These are phyloP conservation scores for Montipora efflorescens DNA, from an alignment of 64 coral and sea anemone genomes.

Conservation along the genomic window DNA sequence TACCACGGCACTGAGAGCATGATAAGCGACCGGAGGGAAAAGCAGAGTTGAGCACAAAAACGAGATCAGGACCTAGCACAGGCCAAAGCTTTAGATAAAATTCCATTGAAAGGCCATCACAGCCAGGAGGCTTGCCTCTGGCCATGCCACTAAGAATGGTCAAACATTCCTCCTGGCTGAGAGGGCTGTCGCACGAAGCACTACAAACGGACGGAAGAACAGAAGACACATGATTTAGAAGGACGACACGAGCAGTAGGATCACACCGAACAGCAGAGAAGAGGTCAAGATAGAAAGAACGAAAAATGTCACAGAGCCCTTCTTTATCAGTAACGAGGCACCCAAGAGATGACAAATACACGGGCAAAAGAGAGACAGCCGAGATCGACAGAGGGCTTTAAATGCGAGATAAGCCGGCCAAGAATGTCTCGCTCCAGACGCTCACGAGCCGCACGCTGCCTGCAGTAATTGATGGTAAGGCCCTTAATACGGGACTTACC, in stretches of 20 bases:
- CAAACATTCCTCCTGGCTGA: not conserved
- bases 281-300: not conserved
- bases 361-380: too few species aligned
- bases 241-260: not conserved
- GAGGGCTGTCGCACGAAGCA: conserved; percentile 1
- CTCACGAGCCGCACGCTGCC: too few species aligned
- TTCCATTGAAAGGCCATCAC: conserved; percentile 43
- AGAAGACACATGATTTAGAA: not conserved
- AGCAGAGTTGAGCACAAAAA: conserved; percentile 35
- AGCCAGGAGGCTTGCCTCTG: not conserved
- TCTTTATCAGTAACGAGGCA: not conserved
- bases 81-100: conserved; percentile 51
- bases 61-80: not conserved
- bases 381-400: too few species aligned
- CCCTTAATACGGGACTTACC: too few species aligned
- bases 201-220: not conserved
- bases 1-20: not conserved
- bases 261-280: not conserved
- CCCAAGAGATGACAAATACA: not conserved
- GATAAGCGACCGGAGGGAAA: not conserved
- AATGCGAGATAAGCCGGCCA: too few species aligned
- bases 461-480: too few species aligned
- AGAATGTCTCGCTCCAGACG: too few species aligned
- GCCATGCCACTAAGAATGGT: conserved; percentile 47
- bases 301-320: not conserved